phyloP scores from a whole-genome alignment of 2,113 vertebrate species.

The Sturnus vulgaris region DNA sequence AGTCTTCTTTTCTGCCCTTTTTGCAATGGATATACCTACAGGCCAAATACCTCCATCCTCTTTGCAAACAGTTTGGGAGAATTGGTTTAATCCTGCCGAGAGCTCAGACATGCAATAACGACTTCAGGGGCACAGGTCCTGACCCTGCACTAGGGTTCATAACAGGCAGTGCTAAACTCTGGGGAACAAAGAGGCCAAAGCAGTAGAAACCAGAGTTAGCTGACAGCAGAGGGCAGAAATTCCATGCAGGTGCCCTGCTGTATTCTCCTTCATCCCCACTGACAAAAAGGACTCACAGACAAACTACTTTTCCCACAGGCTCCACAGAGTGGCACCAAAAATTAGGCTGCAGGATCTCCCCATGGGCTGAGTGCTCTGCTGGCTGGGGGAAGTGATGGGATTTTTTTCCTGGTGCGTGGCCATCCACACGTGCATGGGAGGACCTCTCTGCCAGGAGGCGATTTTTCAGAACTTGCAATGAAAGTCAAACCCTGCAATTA shows the following conservation, averaged over 20 bases:
- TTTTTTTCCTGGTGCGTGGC: not conserved
- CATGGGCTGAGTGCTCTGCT: not conserved
- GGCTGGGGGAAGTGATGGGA: not conserved
- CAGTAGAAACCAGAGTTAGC: not conserved
- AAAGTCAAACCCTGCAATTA: conserved; percentile 30
- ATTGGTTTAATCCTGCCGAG: not conserved
- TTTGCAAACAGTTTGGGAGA: not conserved
- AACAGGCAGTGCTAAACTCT: not conserved
- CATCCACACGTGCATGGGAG: accelerated
- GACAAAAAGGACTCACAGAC: not conserved
- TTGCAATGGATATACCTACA: not conserved
- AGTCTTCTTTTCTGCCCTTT: not conserved
- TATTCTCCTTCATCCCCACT: not conserved
- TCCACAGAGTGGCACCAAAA: not conserved
- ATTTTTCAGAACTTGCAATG: conserved; percentile 16
- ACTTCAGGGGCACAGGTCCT: not conserved
- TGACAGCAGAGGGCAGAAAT: not conserved
- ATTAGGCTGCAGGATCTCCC: not conserved
- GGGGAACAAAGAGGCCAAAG: not conserved
- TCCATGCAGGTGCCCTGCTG: not conserved
- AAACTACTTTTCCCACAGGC: not conserved
- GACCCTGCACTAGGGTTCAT: not conserved
- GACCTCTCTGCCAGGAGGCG: not conserved
- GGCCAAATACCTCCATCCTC: not conserved
- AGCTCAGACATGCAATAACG: not conserved